phyloP scores from a whole-genome alignment of 2,113 vertebrate genomes.

The Eurystomus gularis region DNA sequence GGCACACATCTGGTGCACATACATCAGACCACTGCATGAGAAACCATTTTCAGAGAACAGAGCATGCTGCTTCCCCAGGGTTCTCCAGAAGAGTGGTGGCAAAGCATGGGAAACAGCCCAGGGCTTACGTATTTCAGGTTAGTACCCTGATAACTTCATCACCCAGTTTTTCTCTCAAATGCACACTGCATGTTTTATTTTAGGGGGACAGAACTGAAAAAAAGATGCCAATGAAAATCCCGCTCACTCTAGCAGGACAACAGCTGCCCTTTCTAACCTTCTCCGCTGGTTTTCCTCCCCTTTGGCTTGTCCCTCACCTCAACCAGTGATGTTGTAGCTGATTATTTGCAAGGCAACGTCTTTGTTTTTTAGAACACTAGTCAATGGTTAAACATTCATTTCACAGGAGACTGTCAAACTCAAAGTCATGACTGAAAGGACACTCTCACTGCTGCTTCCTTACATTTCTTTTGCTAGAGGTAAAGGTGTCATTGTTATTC shows the following conservation, averaged over 20 bases:
- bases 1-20: accelerated
- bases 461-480: background rate
- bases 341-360: background rate
- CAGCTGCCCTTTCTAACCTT: background rate
- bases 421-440: background rate
- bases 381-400: background rate
- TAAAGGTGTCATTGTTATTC: background rate
- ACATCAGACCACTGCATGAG: background rate
- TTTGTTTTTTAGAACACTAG: background rate
- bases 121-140: background rate
- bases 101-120: background rate
- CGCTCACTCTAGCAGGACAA: accelerated
- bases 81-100: accelerated
- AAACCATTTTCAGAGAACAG: background rate
- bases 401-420: background rate
- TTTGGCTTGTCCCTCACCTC: accelerated
- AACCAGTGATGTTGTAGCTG: background rate
- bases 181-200: background rate
- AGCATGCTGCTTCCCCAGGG: background rate
- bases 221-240: background rate
- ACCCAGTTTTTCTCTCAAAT: background rate
- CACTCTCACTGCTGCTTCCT: background rate
- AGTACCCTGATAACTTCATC: background rate
- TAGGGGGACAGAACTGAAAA: background rate
- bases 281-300: background rate